phyloP scores from a whole-genome alignment of 2,888 invertebrate genomes.

The Pedicia rivosa region DNA sequence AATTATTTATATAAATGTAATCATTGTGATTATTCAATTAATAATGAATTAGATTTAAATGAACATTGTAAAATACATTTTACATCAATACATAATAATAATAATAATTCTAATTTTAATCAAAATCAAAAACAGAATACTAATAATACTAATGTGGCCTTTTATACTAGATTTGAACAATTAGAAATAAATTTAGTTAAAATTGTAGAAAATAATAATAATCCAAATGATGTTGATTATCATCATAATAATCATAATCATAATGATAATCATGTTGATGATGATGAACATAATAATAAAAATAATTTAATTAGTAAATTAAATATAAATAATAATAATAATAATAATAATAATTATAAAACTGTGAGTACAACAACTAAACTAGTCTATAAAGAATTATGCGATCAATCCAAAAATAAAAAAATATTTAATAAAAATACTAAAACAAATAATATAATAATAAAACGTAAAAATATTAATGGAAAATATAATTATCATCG shows the following conservation, averaged over 20 bases:
- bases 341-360: background rate
- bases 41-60: conserved; percentile 53
- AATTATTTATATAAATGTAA: conserved; percentile 51
- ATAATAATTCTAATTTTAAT: conserved; percentile 4
- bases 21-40: conserved; percentile 67
- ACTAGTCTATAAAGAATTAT: conserved; percentile 5
- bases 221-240: background rate
- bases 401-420: too few relatives aligned
- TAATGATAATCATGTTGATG: too few relatives aligned
- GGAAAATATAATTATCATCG: background rate
- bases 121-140: conserved; percentile 15
- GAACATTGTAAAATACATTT: conserved; percentile 74
- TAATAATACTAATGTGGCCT: conserved; percentile 24
- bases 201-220: conserved; percentile 10
- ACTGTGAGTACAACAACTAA: conserved; percentile 4
- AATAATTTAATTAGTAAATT: too few relatives aligned
- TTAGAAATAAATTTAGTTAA: conserved; percentile 24
- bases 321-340: too few relatives aligned
- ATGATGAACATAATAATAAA: too few relatives aligned
- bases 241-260: background rate
- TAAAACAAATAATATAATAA: too few relatives aligned
- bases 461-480: background rate
- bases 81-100: conserved; percentile 16
- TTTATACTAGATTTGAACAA: conserved; percentile 26
- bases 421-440: too few relatives aligned